Conservation (phyloP, 2,888 invertebrate species). For the Drosophila nigricruria region DNA sequence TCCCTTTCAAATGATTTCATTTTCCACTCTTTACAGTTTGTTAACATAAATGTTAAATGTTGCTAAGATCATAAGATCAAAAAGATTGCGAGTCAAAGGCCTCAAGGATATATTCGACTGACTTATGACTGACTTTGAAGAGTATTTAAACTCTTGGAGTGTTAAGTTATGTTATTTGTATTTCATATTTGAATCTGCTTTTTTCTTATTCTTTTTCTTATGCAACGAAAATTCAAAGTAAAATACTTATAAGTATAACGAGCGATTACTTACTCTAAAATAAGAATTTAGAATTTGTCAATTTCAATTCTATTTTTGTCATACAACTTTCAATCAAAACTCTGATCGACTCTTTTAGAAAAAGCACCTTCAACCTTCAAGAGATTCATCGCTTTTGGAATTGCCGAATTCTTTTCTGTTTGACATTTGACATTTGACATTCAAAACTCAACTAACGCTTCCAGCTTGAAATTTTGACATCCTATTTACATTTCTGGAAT, state of each 20-base stretch:
- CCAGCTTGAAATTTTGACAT: constrained; percentile 70
- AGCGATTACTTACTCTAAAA: too few relatives aligned
- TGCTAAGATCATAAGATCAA: not conserved
- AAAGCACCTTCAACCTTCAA: not conserved
- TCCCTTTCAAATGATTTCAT: not conserved
- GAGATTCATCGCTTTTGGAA: constrained; percentile 31
- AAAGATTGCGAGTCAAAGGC: not conserved
- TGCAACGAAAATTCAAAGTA: too few relatives aligned
- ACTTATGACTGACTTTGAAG: too few relatives aligned
- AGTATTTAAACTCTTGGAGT: not conserved
- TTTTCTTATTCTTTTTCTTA: too few relatives aligned
- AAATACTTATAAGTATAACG: too few relatives aligned
- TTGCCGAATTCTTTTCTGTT: constrained; percentile 31
- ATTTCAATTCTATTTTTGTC: too few relatives aligned
- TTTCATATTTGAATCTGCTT: too few relatives aligned
- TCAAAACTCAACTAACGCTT: constrained; percentile 55
- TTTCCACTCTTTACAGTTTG: not conserved
- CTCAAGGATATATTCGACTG: too few relatives aligned
- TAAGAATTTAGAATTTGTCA: too few relatives aligned
- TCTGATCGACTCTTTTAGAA: not conserved
- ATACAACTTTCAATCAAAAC: too few relatives aligned
- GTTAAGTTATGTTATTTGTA: too few relatives aligned
- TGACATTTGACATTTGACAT: constrained; percentile 51
- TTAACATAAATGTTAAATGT: not conserved
- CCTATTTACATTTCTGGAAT: constrained; percentile 75